A percentile compares a stretch with the other conserved stretches of the same genome.
Evolutionary conservation across 1,140 invertebrate genomes (phyloP).

Genomic region (Heterodera schachtii): DNA sequence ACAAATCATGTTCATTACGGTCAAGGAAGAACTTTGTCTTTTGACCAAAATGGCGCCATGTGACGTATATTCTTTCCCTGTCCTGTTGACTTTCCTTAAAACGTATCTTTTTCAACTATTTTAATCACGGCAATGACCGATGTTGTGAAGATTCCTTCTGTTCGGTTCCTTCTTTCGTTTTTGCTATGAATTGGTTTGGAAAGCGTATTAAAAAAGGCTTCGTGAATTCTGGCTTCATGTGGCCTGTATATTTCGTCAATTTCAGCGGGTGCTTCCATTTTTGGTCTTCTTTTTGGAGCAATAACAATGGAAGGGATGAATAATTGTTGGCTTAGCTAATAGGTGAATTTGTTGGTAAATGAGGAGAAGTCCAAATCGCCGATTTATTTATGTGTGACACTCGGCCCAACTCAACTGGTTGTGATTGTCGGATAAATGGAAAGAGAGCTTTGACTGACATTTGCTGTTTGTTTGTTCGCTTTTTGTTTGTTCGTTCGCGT

Average conservation of each 20-base stretch:
- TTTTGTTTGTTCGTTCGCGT: neutral
- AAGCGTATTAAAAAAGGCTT: neutral
- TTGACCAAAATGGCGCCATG: slow-evolving; percentile 26
- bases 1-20: neutral
- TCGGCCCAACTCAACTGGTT: neutral
- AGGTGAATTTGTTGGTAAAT: neutral
- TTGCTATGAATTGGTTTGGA: slow-evolving; percentile 3
- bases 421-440: neutral
- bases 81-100: neutral
- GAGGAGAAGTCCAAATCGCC: neutral
- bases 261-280: neutral
- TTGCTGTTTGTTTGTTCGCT: neutral
- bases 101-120: neutral
- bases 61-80: neutral
- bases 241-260: neutral
- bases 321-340: neutral
- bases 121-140: neutral
- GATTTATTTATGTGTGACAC: neutral
- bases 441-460: neutral
- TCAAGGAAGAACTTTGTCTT: slow-evolving; percentile 15
- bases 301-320: too few species aligned
- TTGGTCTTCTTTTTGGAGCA: neutral
- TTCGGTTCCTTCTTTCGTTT: neutral
- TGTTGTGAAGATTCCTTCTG: neutral
- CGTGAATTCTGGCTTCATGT: neutral